Evolutionary conservation across 1,140 invertebrate genomes (phyloP), one percentile per base, ranked within the genome.

Genomic region (Copidosoma floridanum): DNA sequence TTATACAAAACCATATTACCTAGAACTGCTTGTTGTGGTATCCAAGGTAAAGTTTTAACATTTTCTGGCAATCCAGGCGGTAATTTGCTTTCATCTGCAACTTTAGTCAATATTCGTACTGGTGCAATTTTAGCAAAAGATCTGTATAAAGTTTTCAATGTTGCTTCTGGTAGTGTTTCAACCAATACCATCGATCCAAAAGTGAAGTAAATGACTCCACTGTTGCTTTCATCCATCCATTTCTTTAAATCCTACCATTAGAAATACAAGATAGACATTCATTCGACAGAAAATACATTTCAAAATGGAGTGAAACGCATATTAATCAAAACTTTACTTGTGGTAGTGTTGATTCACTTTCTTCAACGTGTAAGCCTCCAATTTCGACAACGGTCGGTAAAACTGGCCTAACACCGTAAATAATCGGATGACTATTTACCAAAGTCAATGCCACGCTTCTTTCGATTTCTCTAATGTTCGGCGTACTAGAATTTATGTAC

Each of bases 151-250:
- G 10, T 23, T 14, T 32, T 16, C n/a, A 68, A 14, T 14, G 29
- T 53, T 2, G 83, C 77, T 5, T 79, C 64, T 1, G 86, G 82
- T 62, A 91, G 74, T 0, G 81, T 78, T n/a, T 84, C 81, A 54
- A 83, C 80, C 56, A 82, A 81, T 18, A 89, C 75, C 67, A 85
- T 81, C 11, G 88, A 86, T 27, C 89, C 89, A 68, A 90, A 82
- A 65, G 85, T 87, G 63, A 90, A 87, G 61, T 85, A 86, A 32
- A 91, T 82, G 2, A 89, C 84, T 1, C 89, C 88, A 65, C 87
- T 71, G 63, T 82, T 77, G 35, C 86, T 83, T 65, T 83, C 84
- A 61, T 88, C 85, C 46, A 89, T 74, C 71, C 86, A 85, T 55
- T 84, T 82, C 67, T 86, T 79, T n/a, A 90, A 68, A 41, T 86